Conservation (phyloP, 2,797 vertebrate genomes). For the Momotus momota region DNA sequence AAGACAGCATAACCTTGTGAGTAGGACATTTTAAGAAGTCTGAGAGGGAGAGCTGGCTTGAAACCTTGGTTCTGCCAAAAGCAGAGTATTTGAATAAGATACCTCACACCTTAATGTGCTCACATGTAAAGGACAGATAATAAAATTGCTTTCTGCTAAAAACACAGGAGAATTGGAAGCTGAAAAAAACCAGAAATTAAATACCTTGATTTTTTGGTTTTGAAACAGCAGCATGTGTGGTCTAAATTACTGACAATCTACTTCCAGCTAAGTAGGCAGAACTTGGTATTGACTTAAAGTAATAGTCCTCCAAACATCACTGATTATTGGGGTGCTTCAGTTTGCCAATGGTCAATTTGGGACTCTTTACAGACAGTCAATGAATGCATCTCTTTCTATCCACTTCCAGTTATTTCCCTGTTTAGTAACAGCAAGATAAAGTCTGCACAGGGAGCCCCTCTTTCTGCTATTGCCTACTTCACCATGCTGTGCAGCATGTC, state of each 20-base stretch:
- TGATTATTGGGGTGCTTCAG: background rate
- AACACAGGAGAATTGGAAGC: background rate
- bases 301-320: background rate
- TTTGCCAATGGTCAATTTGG: background rate
- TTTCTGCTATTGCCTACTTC: background rate
- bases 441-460: background rate
- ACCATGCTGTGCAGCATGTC: background rate
- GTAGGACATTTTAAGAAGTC: background rate
- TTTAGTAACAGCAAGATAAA: background rate
- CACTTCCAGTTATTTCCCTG: background rate
- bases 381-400: background rate
- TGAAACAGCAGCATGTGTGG: background rate
- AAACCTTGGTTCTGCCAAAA: background rate
- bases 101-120: background rate
- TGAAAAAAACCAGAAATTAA: background rate
- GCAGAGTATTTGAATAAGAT: background rate
- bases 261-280: background rate
- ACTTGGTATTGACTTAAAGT: background rate
- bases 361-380: background rate
- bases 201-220: background rate
- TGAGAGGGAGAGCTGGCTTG: background rate
- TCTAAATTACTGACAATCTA: background rate
- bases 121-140: background rate
- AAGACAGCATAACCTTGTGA: constrained; percentile 8
- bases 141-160: background rate